Conservation (phyloP, 2,113 vertebrate species). For the Perca fluviatilis region DNA sequence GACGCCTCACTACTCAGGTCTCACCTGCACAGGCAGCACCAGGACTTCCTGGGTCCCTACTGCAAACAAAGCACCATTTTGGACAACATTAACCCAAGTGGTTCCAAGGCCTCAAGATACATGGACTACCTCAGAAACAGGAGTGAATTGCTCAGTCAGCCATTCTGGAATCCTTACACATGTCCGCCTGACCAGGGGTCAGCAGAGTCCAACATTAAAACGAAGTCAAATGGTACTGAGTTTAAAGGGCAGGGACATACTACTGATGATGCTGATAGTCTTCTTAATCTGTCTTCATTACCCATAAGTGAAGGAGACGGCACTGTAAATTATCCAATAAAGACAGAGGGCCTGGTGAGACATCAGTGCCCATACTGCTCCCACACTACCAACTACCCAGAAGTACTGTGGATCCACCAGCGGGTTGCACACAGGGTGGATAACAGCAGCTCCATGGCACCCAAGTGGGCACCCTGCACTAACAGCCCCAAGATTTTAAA, state of each 20-base stretch:
- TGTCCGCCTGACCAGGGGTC: slow-evolving; percentile 53
- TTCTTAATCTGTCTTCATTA: slow-evolving; percentile 77
- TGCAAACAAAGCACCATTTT: slow-evolving; percentile 55
- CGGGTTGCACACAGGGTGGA: slow-evolving; percentile 93
- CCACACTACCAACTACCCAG: slow-evolving; percentile 92
- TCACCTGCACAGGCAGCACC: slow-evolving; percentile 78
- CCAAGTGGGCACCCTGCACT: slow-evolving; percentile 89
- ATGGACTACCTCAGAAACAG: slow-evolving; percentile 83
- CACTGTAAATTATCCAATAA: slow-evolving; percentile 43
- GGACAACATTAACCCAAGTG: slow-evolving; percentile 64
- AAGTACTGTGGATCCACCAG: slow-evolving; percentile 97
- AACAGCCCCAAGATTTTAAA: slow-evolving; percentile 86
- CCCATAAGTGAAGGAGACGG: slow-evolving; percentile 12
- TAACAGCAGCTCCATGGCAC: slow-evolving; percentile 86
- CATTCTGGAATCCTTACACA: slow-evolving; percentile 75
- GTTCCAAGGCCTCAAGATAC: slow-evolving; percentile 80
- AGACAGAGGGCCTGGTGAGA: slow-evolving; percentile 84
- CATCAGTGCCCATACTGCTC: slow-evolving; percentile 93
- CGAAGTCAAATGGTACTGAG: slow-evolving; percentile 37
- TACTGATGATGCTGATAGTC: slow-evolving; percentile 42
- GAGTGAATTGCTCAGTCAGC: slow-evolving; percentile 84
- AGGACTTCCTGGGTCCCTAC: slow-evolving; percentile 62
- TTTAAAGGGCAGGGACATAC: slow-evolving; percentile 55
- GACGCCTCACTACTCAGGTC: slow-evolving; percentile 74
- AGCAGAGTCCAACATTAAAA: slow-evolving; percentile 59